These are phyloP conservation scores for Pseudorhombus dupliciocellatus DNA, from an alignment of 2,113 vertebrate genomes.

Conservation along the genomic window DNA sequence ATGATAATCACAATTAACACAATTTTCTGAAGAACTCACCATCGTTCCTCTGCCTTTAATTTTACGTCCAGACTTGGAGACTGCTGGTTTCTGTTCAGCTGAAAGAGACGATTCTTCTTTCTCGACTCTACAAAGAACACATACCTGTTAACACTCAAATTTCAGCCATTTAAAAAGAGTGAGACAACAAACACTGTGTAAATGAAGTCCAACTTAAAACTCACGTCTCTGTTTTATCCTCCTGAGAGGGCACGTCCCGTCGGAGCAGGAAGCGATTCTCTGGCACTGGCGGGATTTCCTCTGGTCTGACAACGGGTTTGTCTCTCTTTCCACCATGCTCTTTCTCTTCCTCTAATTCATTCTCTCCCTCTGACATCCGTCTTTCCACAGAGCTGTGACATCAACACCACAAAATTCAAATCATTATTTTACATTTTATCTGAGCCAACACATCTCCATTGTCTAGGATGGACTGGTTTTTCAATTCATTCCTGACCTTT, in stretches of 20 bases:
- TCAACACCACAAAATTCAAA: constrained; percentile 23
- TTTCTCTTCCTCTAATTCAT: constrained; percentile 78
- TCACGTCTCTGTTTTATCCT: constrained; percentile 85
- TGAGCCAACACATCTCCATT: neutral
- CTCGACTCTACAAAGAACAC: constrained; percentile 78
- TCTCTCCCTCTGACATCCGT: constrained; percentile 78
- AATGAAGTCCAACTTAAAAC: constrained; percentile 29
- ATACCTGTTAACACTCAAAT: neutral
- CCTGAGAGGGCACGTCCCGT: constrained; percentile 85
- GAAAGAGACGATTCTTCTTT: constrained; percentile 76
- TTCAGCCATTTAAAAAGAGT: neutral
- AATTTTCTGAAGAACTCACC: constrained; percentile 77
- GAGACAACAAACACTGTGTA: neutral
- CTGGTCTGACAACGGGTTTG: constrained; percentile 93
- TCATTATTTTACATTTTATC: constrained; percentile 9
- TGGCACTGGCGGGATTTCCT: constrained; percentile 97
- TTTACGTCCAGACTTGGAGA: constrained; percentile 97
- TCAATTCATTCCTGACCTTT: constrained; percentile 39
- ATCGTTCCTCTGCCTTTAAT: constrained; percentile 98
- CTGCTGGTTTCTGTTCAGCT: constrained; percentile 88
- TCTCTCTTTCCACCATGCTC: constrained; percentile 87
- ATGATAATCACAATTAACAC: neutral
- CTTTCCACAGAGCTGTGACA: constrained; percentile 78
- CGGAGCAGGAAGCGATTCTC: constrained; percentile 96
- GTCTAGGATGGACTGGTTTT: neutral